These are phyloP conservation scores for Notoglanidium macrostoma DNA, from an alignment of 2,797 vertebrate genomes.

Conservation along the genomic window DNA sequence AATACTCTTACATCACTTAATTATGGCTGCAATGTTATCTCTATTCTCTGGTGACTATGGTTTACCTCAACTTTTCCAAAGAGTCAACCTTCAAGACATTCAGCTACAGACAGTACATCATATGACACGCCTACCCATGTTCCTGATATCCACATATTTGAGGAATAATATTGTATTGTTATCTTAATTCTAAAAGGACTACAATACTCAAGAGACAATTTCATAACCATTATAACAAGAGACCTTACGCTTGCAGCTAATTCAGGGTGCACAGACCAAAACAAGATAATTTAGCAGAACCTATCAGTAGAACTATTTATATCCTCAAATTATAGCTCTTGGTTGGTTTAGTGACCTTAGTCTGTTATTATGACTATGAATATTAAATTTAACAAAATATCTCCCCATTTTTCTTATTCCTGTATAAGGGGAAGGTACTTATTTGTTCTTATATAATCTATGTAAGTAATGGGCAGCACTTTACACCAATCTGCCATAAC, in stretches of 20 bases:
- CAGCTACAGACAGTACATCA: background rate
- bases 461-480: background rate
- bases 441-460: background rate
- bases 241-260: background rate
- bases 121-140: background rate
- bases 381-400: background rate
- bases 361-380: background rate
- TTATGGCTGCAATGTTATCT: background rate
- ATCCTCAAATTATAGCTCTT: background rate
- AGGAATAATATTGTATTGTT: background rate
- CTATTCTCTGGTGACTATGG: background rate
- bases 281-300: background rate
- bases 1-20: conserved; percentile 1
- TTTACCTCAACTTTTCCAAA: background rate
- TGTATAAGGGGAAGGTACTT: background rate
- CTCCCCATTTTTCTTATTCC: background rate
- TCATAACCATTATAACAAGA: background rate
- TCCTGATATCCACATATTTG: background rate
- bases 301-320: background rate
- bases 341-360: background rate
- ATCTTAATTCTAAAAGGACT: background rate
- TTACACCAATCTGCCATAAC: background rate
- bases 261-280: background rate
- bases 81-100: background rate
- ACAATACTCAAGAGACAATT: background rate